These are phyloP conservation scores for Thamnophis elegans DNA, from an alignment of 2,797 vertebrate genomes.

Conservation along the genomic window DNA sequence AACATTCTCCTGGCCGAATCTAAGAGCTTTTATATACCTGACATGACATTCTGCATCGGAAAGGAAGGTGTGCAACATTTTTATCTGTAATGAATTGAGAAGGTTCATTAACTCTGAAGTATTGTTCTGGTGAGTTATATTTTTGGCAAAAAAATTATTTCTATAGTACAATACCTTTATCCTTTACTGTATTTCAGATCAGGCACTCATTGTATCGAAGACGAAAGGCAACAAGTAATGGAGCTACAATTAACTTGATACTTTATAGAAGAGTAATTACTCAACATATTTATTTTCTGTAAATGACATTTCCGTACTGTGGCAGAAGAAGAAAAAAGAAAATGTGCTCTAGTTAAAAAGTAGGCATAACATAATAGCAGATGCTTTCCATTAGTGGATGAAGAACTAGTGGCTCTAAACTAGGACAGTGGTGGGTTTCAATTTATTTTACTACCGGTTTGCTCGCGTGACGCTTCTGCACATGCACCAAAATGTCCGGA, in stretches of 20 bases:
- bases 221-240: slow-evolving; percentile 36
- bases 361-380: background rate
- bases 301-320: slow-evolving; percentile 23
- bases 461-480: no score
- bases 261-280: slow-evolving; percentile 39
- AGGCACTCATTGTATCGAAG: slow-evolving; percentile 46
- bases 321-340: background rate
- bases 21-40: slow-evolving; percentile 40
- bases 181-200: slow-evolving; percentile 31
- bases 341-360: slow-evolving; percentile 1
- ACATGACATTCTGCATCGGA: slow-evolving; percentile 26
- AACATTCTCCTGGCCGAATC: slow-evolving; percentile 42
- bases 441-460: no score
- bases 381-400: background rate
- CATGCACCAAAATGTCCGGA: no score
- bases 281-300: slow-evolving; percentile 43
- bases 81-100: slow-evolving; percentile 44
- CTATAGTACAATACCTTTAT: slow-evolving; percentile 26
- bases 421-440: no score
- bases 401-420: background rate
- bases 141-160: slow-evolving; percentile 29
- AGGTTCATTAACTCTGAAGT: slow-evolving; percentile 51
- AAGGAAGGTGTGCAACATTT: slow-evolving; percentile 38
- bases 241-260: slow-evolving; percentile 49
- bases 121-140: slow-evolving; percentile 29